Evolutionary conservation across 2,888 invertebrate species (phyloP), one percentile per base, ranked within the genome.

Genomic region (Amblyteles armatorius): DNA sequence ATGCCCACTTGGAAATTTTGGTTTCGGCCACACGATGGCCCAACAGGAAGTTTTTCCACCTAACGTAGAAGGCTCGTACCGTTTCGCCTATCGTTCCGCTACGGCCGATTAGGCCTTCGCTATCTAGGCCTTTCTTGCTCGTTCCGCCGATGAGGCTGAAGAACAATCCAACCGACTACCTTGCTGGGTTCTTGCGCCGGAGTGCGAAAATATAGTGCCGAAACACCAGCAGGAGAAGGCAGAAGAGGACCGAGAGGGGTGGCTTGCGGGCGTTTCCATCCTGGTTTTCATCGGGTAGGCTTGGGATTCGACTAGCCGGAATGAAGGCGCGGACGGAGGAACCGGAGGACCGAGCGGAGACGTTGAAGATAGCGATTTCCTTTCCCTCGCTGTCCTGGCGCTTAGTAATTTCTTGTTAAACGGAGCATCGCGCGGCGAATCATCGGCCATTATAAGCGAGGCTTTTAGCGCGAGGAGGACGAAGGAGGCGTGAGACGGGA

Each of bases 341-440:
- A 19, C 52, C 52, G 19, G 19, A 19, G 19, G 68, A 52, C 22
- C 48, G 22, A 71, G n/a, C 44, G 29, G 13, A 33, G n/a, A 48
- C 40, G 44, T 44, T 44, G 44, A 44, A 44, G 44, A 44, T 44
- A 44, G 44, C 44, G 44, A 44, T 44, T 44, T 44, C 40, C 60
- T 33, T 48, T 36, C n/a, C 13, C 48, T 63, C 63, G 48, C 36
- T 33, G 16, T 16, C n/a, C 69, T 52, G 33, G 40, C 48, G 63
- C 33, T 68, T 71, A 50, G 76, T 57, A 67, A 79, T 76, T 83
- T 78, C 71, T 83, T 67, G 78, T 85, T 81, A 80, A 85, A 82
- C 71, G 80, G 68, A 85, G 85, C 85, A 77, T 69, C 76, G 74
- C 78, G 50, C 71, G 57, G 79, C 80, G 77, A 84, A 86, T 86